Percentiles rank a stretch among this genome's conserved stretches.
Evolutionary conservation across 2,888 invertebrate species (phyloP).

Genomic region (Drosophila glabriapex): DNA sequence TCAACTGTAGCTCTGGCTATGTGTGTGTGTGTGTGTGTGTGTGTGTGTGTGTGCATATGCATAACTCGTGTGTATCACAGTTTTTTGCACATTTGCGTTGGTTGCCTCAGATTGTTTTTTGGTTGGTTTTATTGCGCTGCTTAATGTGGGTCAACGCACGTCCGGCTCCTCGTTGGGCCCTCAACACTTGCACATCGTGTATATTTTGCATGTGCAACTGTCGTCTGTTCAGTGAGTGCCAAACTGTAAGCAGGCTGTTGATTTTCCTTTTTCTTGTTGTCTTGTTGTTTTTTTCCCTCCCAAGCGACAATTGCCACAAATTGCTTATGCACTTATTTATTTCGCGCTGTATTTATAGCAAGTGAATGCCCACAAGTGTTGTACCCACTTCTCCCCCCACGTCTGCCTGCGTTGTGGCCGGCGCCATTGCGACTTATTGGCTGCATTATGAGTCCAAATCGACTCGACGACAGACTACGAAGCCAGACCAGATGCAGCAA

Average conservation of each 20-base stretch:
- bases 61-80: slow-evolving; percentile 45
- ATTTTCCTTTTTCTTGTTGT: not conserved
- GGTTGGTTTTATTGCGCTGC: slow-evolving; percentile 32
- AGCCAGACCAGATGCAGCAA: slow-evolving; percentile 16
- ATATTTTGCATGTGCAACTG: slow-evolving; percentile 66
- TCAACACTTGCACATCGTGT: slow-evolving; percentile 63
- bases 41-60: slow-evolving; percentile 33
- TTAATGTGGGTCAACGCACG: slow-evolving; percentile 73
- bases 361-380: slow-evolving; percentile 75
- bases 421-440: slow-evolving; percentile 59
- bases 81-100: slow-evolving; percentile 58
- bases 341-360: slow-evolving; percentile 53
- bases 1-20: not conserved
- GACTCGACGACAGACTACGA: slow-evolving; percentile 21
- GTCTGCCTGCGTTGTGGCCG: slow-evolving; percentile 7
- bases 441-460: slow-evolving; percentile 54
- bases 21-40: not conserved
- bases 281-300: slow-evolving; percentile 4
- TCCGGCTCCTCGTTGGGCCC: slow-evolving; percentile 45
- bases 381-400: not conserved
- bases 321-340: slow-evolving; percentile 62
- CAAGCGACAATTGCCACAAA: slow-evolving; percentile 75
- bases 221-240: slow-evolving; percentile 29
- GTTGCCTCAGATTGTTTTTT: slow-evolving; percentile 19
- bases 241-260: slow-evolving; percentile 32